Evolutionary conservation across 2,797 vertebrate species (phyloP), one percentile per base, ranked within the genome.

Genomic region (Leptoclinus maculatus): DNA sequence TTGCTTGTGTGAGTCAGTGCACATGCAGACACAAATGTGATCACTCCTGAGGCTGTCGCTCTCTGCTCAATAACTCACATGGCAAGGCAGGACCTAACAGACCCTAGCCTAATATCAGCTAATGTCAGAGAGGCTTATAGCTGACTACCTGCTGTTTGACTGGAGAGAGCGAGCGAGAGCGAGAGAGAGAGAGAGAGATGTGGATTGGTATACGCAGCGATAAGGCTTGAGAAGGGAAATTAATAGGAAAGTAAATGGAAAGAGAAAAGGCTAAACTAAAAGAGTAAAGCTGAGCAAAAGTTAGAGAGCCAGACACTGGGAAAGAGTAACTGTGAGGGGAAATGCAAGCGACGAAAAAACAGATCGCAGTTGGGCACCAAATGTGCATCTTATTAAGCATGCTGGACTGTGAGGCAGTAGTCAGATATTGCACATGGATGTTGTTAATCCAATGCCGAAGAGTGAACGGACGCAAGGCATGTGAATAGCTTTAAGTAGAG

Each of bases 121-220:
- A 89, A 91, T 90, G 88, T 88, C 86, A 92, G 82, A 69, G 70
- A 77, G 82, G 89, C 87, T 92, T 92, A 88, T 58, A 82, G 86
- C 80, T 65, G 71, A 84, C 84, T 87, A 75, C 88, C 87, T 89
- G 84, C 88, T 87, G 88, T 90, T 84, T 82, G 76, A 85, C 71
- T 78, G 72, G n/a, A 49, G 65, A 73, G 73, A 51, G 82, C 17
- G 41, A 21, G 59, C 63, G 27, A 68, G 34, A 51, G 62, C 39
- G 13, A 27, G 62, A 41, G 45, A 65, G 54, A 12, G 59, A 67
- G 63, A 1, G 59, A 43, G 38, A 63, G 38, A 54, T 54, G 23
- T 49, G 60, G 68, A 71, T 60, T 56, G 71, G 71, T 54, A 41
- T 71, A 76, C 76, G 75, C 63, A 73, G 71, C 0, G 83, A 87